A percentile compares a stretch with the other conserved stretches of the same genome.
These are phyloP conservation scores for Chironex yamaguchii DNA, from an alignment of 30 jellyfish, hydroid and myxozoan species.

Conservation along the genomic window DNA sequence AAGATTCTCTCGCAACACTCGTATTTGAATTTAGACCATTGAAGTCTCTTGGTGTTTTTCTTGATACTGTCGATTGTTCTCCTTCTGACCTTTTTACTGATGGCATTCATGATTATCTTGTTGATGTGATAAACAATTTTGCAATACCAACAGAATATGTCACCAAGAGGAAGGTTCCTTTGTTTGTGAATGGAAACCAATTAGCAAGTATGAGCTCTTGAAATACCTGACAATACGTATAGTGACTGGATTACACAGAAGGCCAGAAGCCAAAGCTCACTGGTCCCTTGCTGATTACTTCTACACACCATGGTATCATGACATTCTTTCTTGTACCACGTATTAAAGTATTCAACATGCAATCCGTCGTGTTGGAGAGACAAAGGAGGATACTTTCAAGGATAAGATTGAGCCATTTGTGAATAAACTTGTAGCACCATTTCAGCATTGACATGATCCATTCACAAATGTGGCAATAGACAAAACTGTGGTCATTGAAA, in stretches of 20 bases:
- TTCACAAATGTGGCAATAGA: conserved; percentile 25
- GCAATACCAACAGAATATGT: background rate
- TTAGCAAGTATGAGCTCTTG: conserved; percentile 1
- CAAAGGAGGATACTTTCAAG: no score
- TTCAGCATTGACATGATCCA: conserved; percentile 33
- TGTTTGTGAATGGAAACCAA: conserved; percentile 15
- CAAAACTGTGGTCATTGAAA: conserved; percentile 37
- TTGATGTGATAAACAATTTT: conserved; percentile 9
- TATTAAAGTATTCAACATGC: conserved; percentile 38
- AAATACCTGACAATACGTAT: background rate
- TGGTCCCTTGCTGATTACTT: conserved; percentile 14
- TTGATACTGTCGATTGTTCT: background rate
- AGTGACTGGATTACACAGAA: conserved; percentile 23
- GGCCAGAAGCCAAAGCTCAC: conserved; percentile 10
- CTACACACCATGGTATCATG: conserved; percentile 19
- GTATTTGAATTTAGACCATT: no score
- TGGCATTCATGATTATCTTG: no score
- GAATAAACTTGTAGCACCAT: background rate
- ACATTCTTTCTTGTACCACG: conserved; percentile 12
- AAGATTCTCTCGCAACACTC: no score
- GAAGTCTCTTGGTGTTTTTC: no score
- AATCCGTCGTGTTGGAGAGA: background rate
- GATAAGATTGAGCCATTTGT: conserved; percentile 68
- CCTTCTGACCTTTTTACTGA: background rate
- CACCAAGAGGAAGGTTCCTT: conserved; percentile 11